Conservation (phyloP, 2,113 vertebrate genomes). For the Macrotus californicus region DNA sequence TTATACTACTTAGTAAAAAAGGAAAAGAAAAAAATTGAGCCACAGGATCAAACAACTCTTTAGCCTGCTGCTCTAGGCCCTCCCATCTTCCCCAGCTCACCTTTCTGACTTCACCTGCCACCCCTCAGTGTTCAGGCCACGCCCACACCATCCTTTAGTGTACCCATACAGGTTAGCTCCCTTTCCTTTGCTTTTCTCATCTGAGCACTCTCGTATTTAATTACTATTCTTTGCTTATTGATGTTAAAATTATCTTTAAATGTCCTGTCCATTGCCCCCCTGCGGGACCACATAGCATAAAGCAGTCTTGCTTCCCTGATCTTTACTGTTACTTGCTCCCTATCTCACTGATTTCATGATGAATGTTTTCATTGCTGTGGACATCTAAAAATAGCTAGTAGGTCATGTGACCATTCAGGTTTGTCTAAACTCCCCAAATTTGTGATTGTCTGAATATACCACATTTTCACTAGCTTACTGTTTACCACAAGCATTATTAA, state of each 20-base stretch:
- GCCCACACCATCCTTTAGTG: too few species aligned
- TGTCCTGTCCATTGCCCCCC: not conserved
- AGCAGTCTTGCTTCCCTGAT: not conserved
- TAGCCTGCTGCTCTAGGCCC: too few species aligned
- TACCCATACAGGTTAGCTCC: accelerated
- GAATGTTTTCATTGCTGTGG: not conserved
- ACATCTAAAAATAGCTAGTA: not conserved
- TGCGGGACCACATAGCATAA: not conserved
- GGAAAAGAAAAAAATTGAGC: not conserved
- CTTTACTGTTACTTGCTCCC: not conserved
- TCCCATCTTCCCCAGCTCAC: not conserved
- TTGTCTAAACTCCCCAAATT: not conserved
- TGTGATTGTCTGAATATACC: not conserved
- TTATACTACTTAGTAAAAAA: not conserved
- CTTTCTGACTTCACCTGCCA: not conserved
- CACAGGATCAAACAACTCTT: not conserved
- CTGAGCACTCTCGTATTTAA: not conserved
- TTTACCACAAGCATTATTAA: not conserved
- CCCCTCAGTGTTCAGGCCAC: not conserved
- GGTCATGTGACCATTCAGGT: not conserved
- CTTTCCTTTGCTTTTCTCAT: not conserved
- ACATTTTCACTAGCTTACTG: not conserved
- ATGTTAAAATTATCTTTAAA: not conserved
- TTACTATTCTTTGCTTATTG: not conserved
- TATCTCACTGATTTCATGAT: not conserved